Conservation (phyloP, 2,113 vertebrate species). For the Hucho hucho region DNA sequence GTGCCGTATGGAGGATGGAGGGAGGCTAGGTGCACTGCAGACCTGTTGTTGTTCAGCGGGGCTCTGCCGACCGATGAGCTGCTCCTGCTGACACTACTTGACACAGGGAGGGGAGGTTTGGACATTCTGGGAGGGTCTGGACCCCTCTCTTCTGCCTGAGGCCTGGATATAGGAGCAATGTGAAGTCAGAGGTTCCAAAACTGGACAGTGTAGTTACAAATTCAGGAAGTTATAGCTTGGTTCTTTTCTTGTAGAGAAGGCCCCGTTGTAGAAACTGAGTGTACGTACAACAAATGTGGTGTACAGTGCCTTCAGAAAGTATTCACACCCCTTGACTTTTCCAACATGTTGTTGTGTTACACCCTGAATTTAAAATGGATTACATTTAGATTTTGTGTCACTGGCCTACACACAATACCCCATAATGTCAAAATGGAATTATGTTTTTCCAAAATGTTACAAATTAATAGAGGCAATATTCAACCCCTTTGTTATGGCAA, state of each 20-base stretch:
- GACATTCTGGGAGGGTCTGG: slow-evolving; percentile 48
- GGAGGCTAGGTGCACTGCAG: not conserved
- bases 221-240: not conserved
- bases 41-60: not conserved
- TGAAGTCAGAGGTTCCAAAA: not conserved
- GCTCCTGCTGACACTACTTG: slow-evolving; percentile 31
- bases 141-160: slow-evolving; percentile 12
- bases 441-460: no score
- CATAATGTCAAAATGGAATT: no score
- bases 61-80: not conserved
- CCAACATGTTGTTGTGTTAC: no score
- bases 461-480: no score
- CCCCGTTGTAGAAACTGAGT: not conserved
- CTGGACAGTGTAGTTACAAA: not conserved
- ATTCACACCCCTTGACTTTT: slow-evolving; percentile 17
- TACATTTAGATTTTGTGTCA: no score
- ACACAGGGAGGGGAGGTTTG: slow-evolving; percentile 74
- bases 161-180: slow-evolving; percentile 19
- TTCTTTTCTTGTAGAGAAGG: not conserved
- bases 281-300: not conserved
- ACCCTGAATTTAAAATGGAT: no score
- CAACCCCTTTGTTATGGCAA: no score
- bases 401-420: no score
- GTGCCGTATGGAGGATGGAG: not conserved
- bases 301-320: not conserved